Percentiles rank a stretch among this genome's conserved stretches.
phyloP scores from a whole-genome alignment of 2,113 vertebrate genomes.

The Pampusana beccarii region DNA sequence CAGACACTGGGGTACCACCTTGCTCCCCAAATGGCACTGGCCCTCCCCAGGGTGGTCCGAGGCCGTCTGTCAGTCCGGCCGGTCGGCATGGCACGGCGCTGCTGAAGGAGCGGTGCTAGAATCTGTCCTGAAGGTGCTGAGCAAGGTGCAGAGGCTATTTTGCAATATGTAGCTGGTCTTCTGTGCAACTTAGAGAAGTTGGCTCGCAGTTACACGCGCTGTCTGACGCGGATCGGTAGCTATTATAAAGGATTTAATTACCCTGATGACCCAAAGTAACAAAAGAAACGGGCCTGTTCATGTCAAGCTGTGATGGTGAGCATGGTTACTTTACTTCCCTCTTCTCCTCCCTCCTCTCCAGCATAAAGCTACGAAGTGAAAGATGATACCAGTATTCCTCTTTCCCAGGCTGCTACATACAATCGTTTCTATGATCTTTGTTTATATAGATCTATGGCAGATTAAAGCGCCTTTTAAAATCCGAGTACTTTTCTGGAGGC shows the following conservation, averaged over 20 bases:
- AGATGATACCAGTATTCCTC: not conserved
- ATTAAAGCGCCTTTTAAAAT: not conserved
- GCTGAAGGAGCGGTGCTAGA: not conserved
- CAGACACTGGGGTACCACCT: not conserved
- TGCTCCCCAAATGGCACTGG: rapidly evolving
- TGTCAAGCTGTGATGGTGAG: rapidly evolving
- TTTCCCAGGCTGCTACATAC: not conserved
- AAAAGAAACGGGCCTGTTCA: not conserved
- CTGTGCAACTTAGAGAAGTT: not conserved
- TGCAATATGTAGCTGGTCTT: not conserved
- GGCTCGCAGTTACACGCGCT: rapidly evolving
- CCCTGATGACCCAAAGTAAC: not conserved
- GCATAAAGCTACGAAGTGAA: not conserved
- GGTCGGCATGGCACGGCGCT: rapidly evolving
- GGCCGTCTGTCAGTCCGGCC: rapidly evolving
- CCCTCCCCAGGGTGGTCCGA: rapidly evolving
- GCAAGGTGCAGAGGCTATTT: not conserved
- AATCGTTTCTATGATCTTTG: conserved; percentile 9
- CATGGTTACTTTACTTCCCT: not conserved
- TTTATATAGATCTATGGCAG: not conserved
- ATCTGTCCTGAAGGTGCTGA: rapidly evolving
- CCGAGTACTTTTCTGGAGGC: not conserved
- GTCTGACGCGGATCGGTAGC: not conserved
- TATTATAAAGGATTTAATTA: not conserved
- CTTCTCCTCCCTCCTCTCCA: not conserved